Base-by-base conservation (phyloP, 1,140 invertebrate species). In the Potamilus streckersoni region DNA sequence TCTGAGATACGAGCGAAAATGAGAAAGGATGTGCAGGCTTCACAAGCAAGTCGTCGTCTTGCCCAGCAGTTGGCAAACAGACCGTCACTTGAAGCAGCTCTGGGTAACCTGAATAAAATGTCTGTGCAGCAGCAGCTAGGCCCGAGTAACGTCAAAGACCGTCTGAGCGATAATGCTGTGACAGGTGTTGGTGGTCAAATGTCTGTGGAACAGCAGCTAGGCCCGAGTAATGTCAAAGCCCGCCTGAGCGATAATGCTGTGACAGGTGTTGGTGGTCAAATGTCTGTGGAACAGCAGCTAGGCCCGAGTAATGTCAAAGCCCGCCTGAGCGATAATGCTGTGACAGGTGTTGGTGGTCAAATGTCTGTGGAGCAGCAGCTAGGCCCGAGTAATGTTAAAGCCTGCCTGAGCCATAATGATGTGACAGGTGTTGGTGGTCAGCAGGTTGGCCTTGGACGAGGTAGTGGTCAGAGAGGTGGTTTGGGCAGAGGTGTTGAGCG, bases 61-160 rank as follows among this genome's bases (percentile, higher is more conserved):
- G 91, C 91, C 11, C 89, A 90, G 74, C 91, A 92, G 80, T 91
- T 92, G 91, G 91, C 91, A 60, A 90, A 90, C 71, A 84, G 91
- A 74, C 91, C 91, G 14, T 84, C 89, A 31, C 88, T 92, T 2
- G 85, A 89, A 70, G 82, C 90, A 20, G 91, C 90, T 63, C 80
- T 91, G 19, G 75, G 69, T 27, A 27, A 27, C 2, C 27, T 27
- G 1, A 27, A 27, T 27, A 27, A n/a, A n/a, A n/a, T n/a, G n/a
- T n/a, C n/a, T n/a, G n/a, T n/a, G n/a, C n/a, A n/a, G n/a, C n/a
- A n/a, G n/a, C n/a, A n/a, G n/a, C n/a, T n/a, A n/a, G n/a, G n/a
- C n/a, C n/a, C n/a, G n/a, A n/a, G n/a, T n/a, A n/a, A n/a, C n/a
- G n/a, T n/a, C n/a, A n/a, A n/a, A n/a, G n/a, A n/a, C n/a, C n/a